Conservation (phyloP, 2,113 vertebrate species). For the Channa argus region DNA sequence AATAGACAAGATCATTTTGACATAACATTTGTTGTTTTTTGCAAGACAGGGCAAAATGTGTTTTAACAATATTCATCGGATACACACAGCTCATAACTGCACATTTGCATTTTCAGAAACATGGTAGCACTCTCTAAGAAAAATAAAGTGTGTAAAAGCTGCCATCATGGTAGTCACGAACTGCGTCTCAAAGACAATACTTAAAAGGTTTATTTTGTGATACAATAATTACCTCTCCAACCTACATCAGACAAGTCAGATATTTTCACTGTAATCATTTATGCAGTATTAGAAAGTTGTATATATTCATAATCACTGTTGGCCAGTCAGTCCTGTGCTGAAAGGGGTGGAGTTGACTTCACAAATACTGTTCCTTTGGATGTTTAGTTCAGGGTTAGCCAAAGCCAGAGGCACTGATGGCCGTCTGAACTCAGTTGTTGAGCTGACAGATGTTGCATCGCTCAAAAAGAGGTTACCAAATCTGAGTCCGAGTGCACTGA, state of each 20-base stretch:
- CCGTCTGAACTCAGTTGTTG: slow-evolving; percentile 80
- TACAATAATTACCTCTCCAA: too few relatives aligned
- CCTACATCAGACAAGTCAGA: not conserved
- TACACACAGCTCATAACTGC: not conserved
- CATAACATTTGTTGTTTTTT: not conserved
- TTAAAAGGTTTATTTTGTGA: too few relatives aligned
- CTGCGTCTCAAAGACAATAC: not conserved
- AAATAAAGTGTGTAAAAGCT: not conserved
- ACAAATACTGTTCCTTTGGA: slow-evolving; percentile 54
- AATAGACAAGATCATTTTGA: not conserved
- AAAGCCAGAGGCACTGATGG: not conserved
- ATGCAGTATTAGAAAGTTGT: not conserved
- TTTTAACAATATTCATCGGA: not conserved
- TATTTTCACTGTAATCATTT: not conserved
- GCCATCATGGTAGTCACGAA: not conserved
- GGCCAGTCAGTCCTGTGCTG: slow-evolving; percentile 5
- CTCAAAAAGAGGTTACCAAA: slow-evolving; percentile 49
- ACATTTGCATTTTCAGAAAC: not conserved
- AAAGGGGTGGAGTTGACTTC: slow-evolving; percentile 27
- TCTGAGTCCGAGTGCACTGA: slow-evolving; percentile 76
- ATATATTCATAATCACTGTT: slow-evolving; percentile 8
- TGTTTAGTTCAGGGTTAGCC: not conserved
- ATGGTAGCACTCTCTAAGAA: not conserved
- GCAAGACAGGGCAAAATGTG: too few relatives aligned
- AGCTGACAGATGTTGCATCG: slow-evolving; percentile 83